Evolutionary conservation across 2,888 invertebrate species (phyloP).

Genomic region (Polyommatus iphigenia): DNA sequence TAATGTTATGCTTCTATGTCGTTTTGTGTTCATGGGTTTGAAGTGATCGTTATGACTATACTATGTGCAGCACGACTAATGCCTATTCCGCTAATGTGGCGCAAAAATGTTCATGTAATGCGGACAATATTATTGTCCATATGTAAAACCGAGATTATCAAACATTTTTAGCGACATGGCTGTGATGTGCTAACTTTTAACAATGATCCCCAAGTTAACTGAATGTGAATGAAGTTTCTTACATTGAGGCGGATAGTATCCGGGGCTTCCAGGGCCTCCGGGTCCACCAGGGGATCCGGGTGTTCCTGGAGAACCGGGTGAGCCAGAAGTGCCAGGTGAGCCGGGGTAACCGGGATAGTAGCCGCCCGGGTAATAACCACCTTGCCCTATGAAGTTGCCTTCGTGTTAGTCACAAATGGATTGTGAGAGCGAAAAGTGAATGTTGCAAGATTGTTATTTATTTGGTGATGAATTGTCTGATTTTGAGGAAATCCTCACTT

Average conservation of each 20-base stretch:
- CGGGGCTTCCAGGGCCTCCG: constrained; percentile 35
- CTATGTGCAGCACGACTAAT: too few species aligned
- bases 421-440: neutral
- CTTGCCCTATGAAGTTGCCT: constrained; percentile 23
- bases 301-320: neutral
- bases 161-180: too few species aligned
- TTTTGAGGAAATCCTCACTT: too few species aligned
- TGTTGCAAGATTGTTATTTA: neutral
- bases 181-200: too few species aligned
- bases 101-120: too few species aligned
- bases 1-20: too few species aligned
- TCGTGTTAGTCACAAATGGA: constrained; percentile 23
- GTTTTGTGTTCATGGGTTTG: too few species aligned
- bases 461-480: neutral
- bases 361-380: constrained; percentile 33
- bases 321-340: constrained; percentile 55
- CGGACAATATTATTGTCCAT: too few species aligned
- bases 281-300: constrained; percentile 36
- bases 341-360: constrained; percentile 46
- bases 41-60: too few species aligned
- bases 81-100: too few species aligned
- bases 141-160: too few species aligned
- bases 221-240: constrained; percentile 23
- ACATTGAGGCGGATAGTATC: constrained; percentile 32
- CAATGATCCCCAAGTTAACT: too few species aligned